phyloP scores from a whole-genome alignment of 2,888 invertebrate species.

The Parnassius glacialis region DNA sequence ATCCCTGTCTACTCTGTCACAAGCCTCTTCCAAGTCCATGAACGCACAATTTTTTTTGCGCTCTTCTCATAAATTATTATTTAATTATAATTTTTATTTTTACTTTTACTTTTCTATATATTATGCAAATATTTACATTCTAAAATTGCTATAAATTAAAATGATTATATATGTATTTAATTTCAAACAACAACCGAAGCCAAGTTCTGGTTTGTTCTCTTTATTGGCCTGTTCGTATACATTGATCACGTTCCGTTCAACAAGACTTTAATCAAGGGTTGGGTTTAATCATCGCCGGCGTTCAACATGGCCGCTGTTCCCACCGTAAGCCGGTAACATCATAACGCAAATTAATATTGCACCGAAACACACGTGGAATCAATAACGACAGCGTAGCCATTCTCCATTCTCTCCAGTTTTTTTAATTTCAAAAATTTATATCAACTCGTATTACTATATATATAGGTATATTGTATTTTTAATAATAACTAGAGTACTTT shows the following conservation, averaged over 20 bases:
- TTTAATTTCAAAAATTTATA: not conserved
- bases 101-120: not conserved
- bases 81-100: not conserved
- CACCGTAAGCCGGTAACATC: conserved; percentile 14
- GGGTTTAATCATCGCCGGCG: conserved; percentile 22
- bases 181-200: not conserved
- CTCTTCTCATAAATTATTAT: too few species aligned
- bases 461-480: too few species aligned
- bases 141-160: too few species aligned
- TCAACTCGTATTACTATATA: too few species aligned
- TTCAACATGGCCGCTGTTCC: conserved; percentile 20
- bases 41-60: too few species aligned
- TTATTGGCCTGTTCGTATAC: conserved; percentile 20
- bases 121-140: too few species aligned
- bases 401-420: conserved; percentile 3
- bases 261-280: conserved; percentile 25
- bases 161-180: not conserved
- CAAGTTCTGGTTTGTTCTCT: conserved; percentile 2
- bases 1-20: too few species aligned
- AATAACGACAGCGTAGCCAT: conserved; percentile 4
- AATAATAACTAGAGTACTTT: too few species aligned
- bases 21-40: too few species aligned
- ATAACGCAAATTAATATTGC: conserved; percentile 26
- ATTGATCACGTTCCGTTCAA: conserved; percentile 19
- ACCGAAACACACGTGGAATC: conserved; percentile 21